Base-by-base conservation (phyloP, 2,113 vertebrate species). In the Salvelinus namaycush region DNA sequence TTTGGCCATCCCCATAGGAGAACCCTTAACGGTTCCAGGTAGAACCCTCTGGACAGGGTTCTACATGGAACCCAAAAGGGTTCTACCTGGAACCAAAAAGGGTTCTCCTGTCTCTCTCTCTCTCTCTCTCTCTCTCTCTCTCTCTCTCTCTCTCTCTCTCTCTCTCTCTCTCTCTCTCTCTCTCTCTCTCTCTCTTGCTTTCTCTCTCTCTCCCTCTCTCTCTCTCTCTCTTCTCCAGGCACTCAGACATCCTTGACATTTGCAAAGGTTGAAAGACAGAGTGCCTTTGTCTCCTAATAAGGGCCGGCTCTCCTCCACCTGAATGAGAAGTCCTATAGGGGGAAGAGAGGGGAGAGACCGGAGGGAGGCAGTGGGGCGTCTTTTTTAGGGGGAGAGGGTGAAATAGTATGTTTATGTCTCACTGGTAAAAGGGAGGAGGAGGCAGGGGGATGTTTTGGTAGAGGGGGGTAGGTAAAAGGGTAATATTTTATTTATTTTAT, bases 251-350 rank as follows among this genome's bases (percentile, higher is more conserved):
- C 92, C 93, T 92, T 94, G 93, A 93, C 93, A 93, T 94, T 94
- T 92, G 89, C 81, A 94, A 93, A 93, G 93, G 93, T 93, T 94
- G 92, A 93, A 93, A 92, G 92, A 94, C 92, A 92, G 93, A 93
- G 92, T 88, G 91, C 91, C 87, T 92, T 92, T 91, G 90, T 92
- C 87, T 92, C 88, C 90, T 93, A 93, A 93, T 93, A 92, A 92
- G 91, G 92, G 87, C 80, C 75, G 14, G 73, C 81, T 87, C 84
- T 81, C 88, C 85, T 79, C 79, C 69, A 90, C 84, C 89, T 92
- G 92, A 93, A 92, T 93, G 79, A 87, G 84, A 93, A 92, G 51
- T 54, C 51, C 51, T 86, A 86, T 86, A 86, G 69, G 73, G 71
- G 68, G 57, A 44, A 48, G 75, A 44, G 73, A 74, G 20, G 60